Base-by-base conservation (phyloP, 1,140 invertebrate genomes). In the Agrypnia vestita region DNA sequence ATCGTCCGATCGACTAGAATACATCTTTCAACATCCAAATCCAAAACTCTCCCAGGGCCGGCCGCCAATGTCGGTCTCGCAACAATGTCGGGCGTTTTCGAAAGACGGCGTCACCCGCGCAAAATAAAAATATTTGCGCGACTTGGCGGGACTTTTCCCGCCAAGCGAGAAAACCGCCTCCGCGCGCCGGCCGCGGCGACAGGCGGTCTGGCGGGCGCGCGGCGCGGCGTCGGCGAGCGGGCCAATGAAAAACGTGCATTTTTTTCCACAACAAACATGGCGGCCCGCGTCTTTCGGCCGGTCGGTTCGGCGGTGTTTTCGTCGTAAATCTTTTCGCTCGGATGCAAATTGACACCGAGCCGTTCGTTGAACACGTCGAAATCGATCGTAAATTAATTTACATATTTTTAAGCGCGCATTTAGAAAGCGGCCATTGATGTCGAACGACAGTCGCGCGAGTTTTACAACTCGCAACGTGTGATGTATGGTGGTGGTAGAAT, bases 191-290 rank as follows among this genome's bases (percentile, higher is more conserved):
- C 55, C 17, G 55, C 17, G 67, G 67, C 67, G 67, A 71, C 67
- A 71, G 67, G 67, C 67, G 17, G 67, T 71, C 67, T 71, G 67
- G 67, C 67, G 17, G 17, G 47, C 46, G 10, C 47, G 67, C 10
- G 19, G 46, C 67, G 17, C 21, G 15, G 47, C 67, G 35, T 49
- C 64, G 7, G 25, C 25, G 25, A 51, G n/a, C 49, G 11, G 12
- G 13, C 13, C 51, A 17, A 59, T 59, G 55, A 4, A 59, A 59
- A 56, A 59, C 55, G 11, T 21, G 13, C 55, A 17, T 59, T 64
- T 64, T 64, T 64, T 64, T 35, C n/a, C 61, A 35, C 61, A 64
- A 62, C 61, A 19, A 19, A 19, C 61, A 43, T n/a, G 61, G 13
- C 25, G 59, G 53, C 53, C 53, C n/a, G 9, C 46, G 15, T 25